Base-by-base conservation (phyloP, 2,797 vertebrate species). In the Serranus cabrilla region DNA sequence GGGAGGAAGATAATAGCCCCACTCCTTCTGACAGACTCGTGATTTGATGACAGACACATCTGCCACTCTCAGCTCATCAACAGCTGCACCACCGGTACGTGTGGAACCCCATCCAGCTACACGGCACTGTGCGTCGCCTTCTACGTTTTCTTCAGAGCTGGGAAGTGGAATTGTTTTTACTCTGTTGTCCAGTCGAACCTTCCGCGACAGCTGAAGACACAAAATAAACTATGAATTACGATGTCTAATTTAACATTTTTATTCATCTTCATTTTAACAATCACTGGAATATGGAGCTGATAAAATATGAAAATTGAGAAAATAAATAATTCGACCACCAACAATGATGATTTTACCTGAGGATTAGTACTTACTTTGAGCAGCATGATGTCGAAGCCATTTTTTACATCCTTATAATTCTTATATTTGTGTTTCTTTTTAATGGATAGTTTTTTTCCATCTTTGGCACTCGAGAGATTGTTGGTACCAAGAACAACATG, bases 381-480 rank as follows among this genome's bases (percentile, higher is more conserved):
- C 51, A 93, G 81, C 90, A 92, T 84, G 52, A 94, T 92, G 83
- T 93, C 91, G 11, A 65, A 14, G 2, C 71, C 77, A 0, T 0
- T 0, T 0, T 0, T 0, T 0, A 0, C 0, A 0, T 0, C 0
- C 0, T 1, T 0, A 37, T 50, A 90, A 21, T 0, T 0, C 8
- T 2, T 3, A 17, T 67, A 42, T 42, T 62, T 78, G 78, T 21
- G 80, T 57, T 0, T 76, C 10, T 7, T 0, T 9, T 64, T 23
- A 18, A 37, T 57, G 0, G 4, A 31, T 17, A 1, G 50, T 2
- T 8, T 2, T 5, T 17, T 49, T 5, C 7, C 62, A 6, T 16
- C 0, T 37, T 16, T 10, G 14, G 2, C 10, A 2, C 0, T 12
- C n/a, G n/a, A n/a, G 39, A 78, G 58, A 66, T 81, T 3, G 11